These are phyloP conservation scores for Sturnira hondurensis DNA, from an alignment of 2,113 vertebrate species.

Conservation along the genomic window DNA sequence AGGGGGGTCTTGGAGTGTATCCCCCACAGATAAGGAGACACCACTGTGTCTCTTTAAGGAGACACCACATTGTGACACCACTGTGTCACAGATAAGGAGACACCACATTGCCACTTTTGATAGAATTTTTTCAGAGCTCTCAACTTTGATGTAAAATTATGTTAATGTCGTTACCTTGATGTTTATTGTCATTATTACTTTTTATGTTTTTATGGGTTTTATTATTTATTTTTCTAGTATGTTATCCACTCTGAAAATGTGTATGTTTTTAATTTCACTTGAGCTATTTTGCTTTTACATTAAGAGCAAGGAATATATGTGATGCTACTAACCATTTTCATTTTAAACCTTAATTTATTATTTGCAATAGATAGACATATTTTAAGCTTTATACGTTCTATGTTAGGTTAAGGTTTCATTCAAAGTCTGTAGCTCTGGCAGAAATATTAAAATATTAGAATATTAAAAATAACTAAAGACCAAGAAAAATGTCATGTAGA, in stretches of 20 bases:
- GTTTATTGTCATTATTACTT: constrained; percentile 21
- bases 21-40: neutral
- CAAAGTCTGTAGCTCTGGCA: neutral
- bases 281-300: constrained; percentile 12
- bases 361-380: constrained; percentile 5
- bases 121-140: constrained; percentile 2
- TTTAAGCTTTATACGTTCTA: constrained; percentile 30
- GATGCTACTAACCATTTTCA: constrained; percentile 6
- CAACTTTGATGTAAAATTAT: constrained; percentile 37
- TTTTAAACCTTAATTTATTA: constrained; percentile 26
- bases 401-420: constrained; percentile 26
- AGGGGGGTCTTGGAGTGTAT: neutral
- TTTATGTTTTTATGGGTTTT: neutral
- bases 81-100: neutral
- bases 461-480: constrained; percentile 45
- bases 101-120: neutral
- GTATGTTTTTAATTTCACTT: constrained; percentile 31
- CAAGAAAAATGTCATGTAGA: constrained; percentile 8
- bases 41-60: no score
- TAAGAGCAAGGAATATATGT: neutral
- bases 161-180: constrained; percentile 22
- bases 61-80: no score
- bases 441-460: constrained; percentile 45
- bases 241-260: neutral
- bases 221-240: constrained; percentile 6